Evolutionary conservation across 1,140 invertebrate genomes (phyloP).

Genomic region (Neodiprion lecontei): DNA sequence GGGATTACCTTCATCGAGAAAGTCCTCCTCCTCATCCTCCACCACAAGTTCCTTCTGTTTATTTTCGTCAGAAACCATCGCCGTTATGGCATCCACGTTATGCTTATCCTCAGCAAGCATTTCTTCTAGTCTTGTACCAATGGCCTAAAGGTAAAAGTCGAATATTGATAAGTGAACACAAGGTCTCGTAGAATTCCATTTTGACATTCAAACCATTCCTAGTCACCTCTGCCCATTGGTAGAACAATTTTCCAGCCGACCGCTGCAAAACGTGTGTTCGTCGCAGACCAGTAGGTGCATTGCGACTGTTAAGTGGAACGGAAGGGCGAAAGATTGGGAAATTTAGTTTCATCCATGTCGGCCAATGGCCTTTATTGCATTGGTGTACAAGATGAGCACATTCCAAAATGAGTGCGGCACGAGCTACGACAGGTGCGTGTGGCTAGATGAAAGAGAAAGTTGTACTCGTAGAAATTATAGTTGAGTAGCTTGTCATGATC

Average conservation of each 20-base stretch:
- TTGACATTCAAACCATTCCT: not conserved
- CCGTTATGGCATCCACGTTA: constrained; percentile 71
- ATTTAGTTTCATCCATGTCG: constrained; percentile 91
- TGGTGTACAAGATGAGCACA: constrained; percentile 96
- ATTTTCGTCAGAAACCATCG: constrained; percentile 79
- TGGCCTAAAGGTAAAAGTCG: constrained; percentile 64
- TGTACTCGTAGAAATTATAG: not conserved
- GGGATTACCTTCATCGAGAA: constrained; percentile 89
- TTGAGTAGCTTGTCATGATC: not conserved
- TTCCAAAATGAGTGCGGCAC: constrained; percentile 91
- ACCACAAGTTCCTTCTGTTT: constrained; percentile 85
- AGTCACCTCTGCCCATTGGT: constrained; percentile 93
- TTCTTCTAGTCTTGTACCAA: constrained; percentile 88
- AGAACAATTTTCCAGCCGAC: constrained; percentile 94
- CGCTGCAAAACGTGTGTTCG: constrained; percentile 85
- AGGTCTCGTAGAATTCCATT: constrained; percentile 19
- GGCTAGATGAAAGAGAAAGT: constrained; percentile 71
- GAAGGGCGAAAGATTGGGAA: constrained; percentile 81
- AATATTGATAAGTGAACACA: constrained; percentile 46
- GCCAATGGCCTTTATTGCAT: constrained; percentile 98
- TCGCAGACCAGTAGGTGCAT: constrained; percentile 67
- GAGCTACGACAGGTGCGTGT: constrained; percentile 88
- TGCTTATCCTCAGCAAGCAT: constrained; percentile 78
- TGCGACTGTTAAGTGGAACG: constrained; percentile 65
- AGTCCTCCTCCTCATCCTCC: constrained; percentile 98